These are phyloP conservation scores for Lepidotrigona ventralis DNA, from an alignment of 1,140 invertebrate genomes.

Conservation along the genomic window DNA sequence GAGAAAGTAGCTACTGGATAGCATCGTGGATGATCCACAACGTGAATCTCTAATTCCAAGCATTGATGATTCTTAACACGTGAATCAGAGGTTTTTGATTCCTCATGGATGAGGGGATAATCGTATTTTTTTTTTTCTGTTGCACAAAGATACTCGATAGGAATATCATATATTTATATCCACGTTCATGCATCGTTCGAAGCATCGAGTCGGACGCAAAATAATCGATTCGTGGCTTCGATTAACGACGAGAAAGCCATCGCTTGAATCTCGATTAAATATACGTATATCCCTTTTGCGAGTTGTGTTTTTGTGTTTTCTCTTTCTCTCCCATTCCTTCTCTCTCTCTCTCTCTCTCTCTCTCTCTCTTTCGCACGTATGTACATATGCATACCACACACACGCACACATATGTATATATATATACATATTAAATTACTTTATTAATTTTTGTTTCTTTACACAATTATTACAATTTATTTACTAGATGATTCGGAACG, in stretches of 20 bases:
- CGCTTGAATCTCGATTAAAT: slow-evolving; percentile 10
- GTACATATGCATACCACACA: slow-evolving; percentile 47
- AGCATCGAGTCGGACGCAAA: slow-evolving; percentile 25
- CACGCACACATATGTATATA: slow-evolving; percentile 51
- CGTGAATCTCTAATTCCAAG: neutral
- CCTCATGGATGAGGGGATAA: neutral
- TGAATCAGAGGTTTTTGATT: neutral
- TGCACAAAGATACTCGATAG: neutral
- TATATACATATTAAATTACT: slow-evolving; percentile 65
- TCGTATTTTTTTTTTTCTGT: neutral
- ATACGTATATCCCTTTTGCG: slow-evolving; percentile 14
- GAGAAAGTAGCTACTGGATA: neutral
- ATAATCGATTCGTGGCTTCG: neutral
- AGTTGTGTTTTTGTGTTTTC: neutral
- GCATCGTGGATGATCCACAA: neutral
- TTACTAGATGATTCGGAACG: slow-evolving; percentile 56
- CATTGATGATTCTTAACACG: neutral
- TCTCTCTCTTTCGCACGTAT: slow-evolving; percentile 32
- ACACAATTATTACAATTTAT: slow-evolving; percentile 69
- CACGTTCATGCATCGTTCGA: neutral
- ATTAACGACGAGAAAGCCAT: slow-evolving; percentile 5
- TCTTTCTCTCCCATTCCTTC: neutral
- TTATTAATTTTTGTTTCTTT: slow-evolving; percentile 65
- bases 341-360: neutral
- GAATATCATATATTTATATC: neutral